Base-by-base conservation (phyloP, 2,888 invertebrate species). In the Pasiphila rectangulata region DNA sequence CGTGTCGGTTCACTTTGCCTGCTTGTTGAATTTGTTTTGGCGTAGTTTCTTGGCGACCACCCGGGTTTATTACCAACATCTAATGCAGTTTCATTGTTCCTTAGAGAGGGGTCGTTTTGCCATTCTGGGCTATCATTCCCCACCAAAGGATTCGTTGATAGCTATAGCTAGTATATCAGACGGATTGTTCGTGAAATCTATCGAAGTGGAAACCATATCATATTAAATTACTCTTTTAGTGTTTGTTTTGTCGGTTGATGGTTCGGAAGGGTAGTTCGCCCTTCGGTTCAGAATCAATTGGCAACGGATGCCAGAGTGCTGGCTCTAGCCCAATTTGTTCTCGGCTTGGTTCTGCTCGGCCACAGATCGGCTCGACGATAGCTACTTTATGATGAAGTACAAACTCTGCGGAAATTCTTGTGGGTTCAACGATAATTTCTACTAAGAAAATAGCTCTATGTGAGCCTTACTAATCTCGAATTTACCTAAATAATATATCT, bases 321-420 rank as follows among this genome's bases (percentile, higher is more conserved):
- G 83, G 84, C 84, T 61, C 59, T 63, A 61, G 59, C 75, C 81
- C 82, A 85, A 83, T 74, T 76, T 73, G 70, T 65, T 66, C 69
- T 66, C 62, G 69, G 67, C 72, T 68, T 61, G 75, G 75, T 54
- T 63, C 53, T 67, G 62, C 63, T 68, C 59, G 67, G 55, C 64
- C 64, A 64, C 66, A 58, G 65, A 63, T 64, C 61, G 61, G 47
- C 51, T 56, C 41, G 25, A 55, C 51, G 53, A 66, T 68, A 67
- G 60, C 66, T 38, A 30, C 15, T 63, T 66, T 72, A 69, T 70
- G 67, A 75, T 72, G 10, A 29, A 27, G 24, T 32, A 21, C 25
- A 35, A 35, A 9, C 13, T 44, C 12, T 44, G 10, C 7, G 24
- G n/a, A 41, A 13, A 19, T 34, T 16, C n/a, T 17, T 30, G 16